Percentiles rank a stretch among this genome's conserved stretches.
Conservation (phyloP, 2,888 invertebrate genomes). For the Ephialtes manifestator region DNA sequence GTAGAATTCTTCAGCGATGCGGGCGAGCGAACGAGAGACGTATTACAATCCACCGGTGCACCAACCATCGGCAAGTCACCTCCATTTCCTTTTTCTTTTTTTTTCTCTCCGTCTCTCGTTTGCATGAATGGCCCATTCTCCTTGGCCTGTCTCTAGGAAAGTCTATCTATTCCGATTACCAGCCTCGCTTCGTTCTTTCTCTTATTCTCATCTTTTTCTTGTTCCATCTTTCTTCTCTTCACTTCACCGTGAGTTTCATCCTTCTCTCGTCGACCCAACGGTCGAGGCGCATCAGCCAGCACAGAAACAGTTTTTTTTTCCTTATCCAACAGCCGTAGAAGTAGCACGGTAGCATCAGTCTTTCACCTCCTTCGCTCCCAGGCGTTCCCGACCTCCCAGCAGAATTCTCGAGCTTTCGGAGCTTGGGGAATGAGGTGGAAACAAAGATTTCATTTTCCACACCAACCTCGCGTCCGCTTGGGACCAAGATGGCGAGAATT, state of each 20-base stretch:
- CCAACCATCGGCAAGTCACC: constrained; percentile 80
- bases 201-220: constrained; percentile 51
- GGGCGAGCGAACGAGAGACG: constrained; percentile 77
- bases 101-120: constrained; percentile 72
- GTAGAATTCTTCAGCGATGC: constrained; percentile 68
- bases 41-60: constrained; percentile 82
- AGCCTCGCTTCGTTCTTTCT: constrained; percentile 64
- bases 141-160: constrained; percentile 84
- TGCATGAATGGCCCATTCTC: constrained; percentile 85
- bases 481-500: constrained; percentile 56
- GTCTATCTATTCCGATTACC: constrained; percentile 73
- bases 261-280: constrained; percentile 42
- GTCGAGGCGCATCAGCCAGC: constrained; percentile 29
- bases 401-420: constrained; percentile 23
- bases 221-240: constrained; percentile 58
- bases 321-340: constrained; percentile 18
- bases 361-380: constrained; percentile 67
- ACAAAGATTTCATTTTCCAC: constrained; percentile 81
- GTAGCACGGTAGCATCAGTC: constrained; percentile 51
- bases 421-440: constrained; percentile 58
- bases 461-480: constrained; percentile 63
- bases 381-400: constrained; percentile 67
- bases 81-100: constrained; percentile 67
- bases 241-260: constrained; percentile 65
- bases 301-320: constrained; percentile 58